These are phyloP conservation scores for Notiomystis cincta DNA, from an alignment of 2,113 vertebrate genomes.

Conservation along the genomic window DNA sequence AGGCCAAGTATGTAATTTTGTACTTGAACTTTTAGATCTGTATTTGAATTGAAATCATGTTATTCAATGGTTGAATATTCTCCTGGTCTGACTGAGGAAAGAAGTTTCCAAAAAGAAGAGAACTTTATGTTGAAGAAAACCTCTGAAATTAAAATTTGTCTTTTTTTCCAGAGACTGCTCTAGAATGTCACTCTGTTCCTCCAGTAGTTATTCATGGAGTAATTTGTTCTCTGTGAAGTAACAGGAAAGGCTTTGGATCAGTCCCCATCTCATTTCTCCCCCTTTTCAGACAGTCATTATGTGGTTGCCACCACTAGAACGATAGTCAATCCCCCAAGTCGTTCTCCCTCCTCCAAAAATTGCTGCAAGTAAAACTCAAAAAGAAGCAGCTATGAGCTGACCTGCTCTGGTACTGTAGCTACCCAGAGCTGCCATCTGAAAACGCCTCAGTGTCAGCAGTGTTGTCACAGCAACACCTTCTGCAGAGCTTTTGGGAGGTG, in stretches of 20 bases:
- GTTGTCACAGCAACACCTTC: neutral
- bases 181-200: neutral
- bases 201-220: neutral
- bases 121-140: neutral
- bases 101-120: neutral
- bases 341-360: neutral
- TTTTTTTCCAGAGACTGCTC: neutral
- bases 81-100: neutral
- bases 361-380: neutral
- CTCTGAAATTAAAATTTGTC: neutral
- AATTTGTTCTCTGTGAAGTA: neutral
- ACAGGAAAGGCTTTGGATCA: neutral
- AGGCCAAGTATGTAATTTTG: neutral
- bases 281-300: neutral
- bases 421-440: neutral
- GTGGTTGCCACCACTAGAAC: neutral
- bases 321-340: rapidly evolving
- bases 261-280: neutral
- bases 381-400: neutral
- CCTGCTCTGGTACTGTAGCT: neutral
- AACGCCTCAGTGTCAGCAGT: neutral
- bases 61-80: neutral
- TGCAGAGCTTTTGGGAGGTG: neutral
- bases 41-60: neutral
- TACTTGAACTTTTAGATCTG: constrained; percentile 1